Evolutionary conservation across 2,113 vertebrate species (phyloP), one percentile per base, ranked within the genome.

Genomic region (Cepphus grylle): DNA sequence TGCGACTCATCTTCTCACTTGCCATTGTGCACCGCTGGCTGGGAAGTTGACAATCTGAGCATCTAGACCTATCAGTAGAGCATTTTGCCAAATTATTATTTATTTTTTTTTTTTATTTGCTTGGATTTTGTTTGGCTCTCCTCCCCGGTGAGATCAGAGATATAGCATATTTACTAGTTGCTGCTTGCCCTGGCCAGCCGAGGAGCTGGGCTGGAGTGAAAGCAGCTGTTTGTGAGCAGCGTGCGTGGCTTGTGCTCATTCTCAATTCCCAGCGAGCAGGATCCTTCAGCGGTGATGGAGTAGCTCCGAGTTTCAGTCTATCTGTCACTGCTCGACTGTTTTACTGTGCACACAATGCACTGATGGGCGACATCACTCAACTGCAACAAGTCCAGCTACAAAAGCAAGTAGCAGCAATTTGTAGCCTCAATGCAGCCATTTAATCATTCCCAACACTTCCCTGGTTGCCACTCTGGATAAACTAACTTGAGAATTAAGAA

Each of bases 321-420:
- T 98, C 98, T 98, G 98, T 98, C 97, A 97, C 97, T 98, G 98
- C 98, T 98, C 97, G 98, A 97, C 98, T 98, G 98, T 98, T 97
- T 98, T 98, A 98, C 98, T 98, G 97, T 98, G 98, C 98, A 98
- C 98, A 98, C 98, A 99, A 98, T 98, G 98, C 94, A 95, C 96
- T 97, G 98, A 98, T 97, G 96, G 98, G 97, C 88, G 69, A 97
- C 98, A 98, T 96, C 97, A 98, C 97, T 99, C 98, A 98, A 95
- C 83, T 94, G 97, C 98, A 96, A 97, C 98, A 97, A 97, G 97
- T 97, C 97, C 95, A 72, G 69, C 97, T 96, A 96, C 97, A 97
- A 98, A 97, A 96, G 94, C 96, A 95, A 97, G 96, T 90, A 96
- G 96, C 90, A 82, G 97, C 97, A 98, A 97, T 98, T 97, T 98